Evolutionary conservation across 2,888 invertebrate genomes (phyloP).

Genomic region (Xylota segnis): DNA sequence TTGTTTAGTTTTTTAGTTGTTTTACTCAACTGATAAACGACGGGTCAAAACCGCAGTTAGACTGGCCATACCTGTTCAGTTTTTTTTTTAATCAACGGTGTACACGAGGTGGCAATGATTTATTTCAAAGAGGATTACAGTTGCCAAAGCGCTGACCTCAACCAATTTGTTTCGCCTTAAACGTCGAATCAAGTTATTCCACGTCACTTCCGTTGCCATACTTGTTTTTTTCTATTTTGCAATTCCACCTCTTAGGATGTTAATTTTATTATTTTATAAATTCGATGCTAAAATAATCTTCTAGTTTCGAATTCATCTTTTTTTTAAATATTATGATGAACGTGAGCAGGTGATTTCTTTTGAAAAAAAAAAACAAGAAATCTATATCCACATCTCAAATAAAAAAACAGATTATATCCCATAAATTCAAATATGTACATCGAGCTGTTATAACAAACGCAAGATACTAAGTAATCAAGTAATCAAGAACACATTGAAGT

Average conservation of each 20-base stretch:
- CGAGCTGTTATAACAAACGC: background rate
- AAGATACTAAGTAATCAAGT: constrained; percentile 11
- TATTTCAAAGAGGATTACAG: too few relatives aligned
- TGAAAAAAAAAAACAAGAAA: background rate
- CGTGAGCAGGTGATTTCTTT: constrained; percentile 23
- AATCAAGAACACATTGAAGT: constrained; percentile 21
- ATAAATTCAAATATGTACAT: background rate
- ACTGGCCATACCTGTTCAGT: too few relatives aligned
- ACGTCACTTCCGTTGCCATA: background rate
- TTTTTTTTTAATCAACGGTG: too few relatives aligned
- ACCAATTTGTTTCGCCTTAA: background rate
- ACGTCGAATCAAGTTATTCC: background rate
- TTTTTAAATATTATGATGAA: constrained; percentile 13
- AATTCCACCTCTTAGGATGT: background rate
- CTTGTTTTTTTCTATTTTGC: background rate
- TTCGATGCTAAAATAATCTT: background rate
- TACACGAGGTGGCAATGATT: too few relatives aligned
- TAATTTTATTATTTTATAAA: background rate
- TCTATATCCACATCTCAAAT: background rate
- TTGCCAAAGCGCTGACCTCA: background rate
- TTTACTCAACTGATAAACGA: too few relatives aligned
- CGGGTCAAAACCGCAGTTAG: too few relatives aligned
- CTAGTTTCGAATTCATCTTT: background rate
- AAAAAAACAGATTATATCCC: background rate
- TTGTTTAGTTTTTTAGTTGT: too few relatives aligned